These are phyloP conservation scores for Astatoreochromis straeleni DNA, from an alignment of 2,113 vertebrate genomes.

Conservation along the genomic window DNA sequence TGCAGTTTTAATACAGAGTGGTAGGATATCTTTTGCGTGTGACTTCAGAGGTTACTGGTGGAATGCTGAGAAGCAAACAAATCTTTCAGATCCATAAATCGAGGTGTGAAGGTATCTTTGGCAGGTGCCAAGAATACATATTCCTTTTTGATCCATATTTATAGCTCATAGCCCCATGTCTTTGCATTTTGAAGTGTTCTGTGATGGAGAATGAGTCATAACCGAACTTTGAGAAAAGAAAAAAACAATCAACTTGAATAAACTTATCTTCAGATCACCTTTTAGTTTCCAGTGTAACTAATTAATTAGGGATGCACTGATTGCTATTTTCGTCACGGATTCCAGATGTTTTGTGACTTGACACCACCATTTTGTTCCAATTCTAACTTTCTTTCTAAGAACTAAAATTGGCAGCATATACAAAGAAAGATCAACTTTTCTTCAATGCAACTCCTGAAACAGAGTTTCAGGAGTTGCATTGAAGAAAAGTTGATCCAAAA, in stretches of 20 bases:
- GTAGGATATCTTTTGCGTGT: not conserved
- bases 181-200: not conserved
- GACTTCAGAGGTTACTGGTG: not conserved
- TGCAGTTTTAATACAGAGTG: not conserved
- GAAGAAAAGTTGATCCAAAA: no score
- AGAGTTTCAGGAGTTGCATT: not conserved
- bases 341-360: not conserved
- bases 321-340: not conserved
- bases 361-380: not conserved
- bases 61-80: not conserved
- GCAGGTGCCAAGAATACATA: not conserved
- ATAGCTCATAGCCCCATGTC: not conserved
- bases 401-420: not conserved
- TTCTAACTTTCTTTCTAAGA: not conserved
- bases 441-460: not conserved
- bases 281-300: not conserved
- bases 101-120: not conserved
- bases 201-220: not conserved
- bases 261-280: not conserved
- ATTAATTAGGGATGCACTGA: not conserved
- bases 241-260: not conserved
- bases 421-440: not conserved
- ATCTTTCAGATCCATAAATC: not conserved
- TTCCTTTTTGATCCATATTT: not conserved
- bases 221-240: not conserved